These are phyloP conservation scores for Saccopteryx bilineata DNA, from an alignment of 2,113 vertebrate species.

Conservation along the genomic window DNA sequence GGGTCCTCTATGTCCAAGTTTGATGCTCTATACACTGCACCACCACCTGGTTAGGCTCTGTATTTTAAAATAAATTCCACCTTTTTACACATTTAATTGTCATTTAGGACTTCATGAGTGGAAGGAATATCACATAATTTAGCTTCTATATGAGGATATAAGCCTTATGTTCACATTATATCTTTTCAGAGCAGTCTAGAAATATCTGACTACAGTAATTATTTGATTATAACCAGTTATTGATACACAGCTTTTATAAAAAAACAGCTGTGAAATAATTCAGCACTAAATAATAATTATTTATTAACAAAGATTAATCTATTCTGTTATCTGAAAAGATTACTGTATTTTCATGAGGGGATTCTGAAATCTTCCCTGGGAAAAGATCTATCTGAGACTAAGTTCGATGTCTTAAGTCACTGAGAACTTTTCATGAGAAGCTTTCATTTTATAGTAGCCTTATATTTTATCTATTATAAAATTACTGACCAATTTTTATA, in stretches of 20 bases:
- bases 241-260: neutral
- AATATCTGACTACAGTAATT: neutral
- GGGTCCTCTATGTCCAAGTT: too few species aligned
- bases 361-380: neutral
- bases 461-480: neutral
- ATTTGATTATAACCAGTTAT: neutral
- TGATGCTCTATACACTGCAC: too few species aligned
- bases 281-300: neutral
- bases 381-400: neutral
- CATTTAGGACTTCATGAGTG: neutral
- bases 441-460: neutral
- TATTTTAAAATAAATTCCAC: neutral
- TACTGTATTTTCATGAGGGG: fast-evolving
- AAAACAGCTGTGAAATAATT: slow-evolving; percentile 41
- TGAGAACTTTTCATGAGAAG: neutral
- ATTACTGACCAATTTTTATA: neutral
- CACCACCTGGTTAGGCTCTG: too few species aligned
- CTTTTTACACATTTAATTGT: neutral
- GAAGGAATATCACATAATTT: neutral
- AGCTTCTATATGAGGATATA: neutral
- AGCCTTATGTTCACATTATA: neutral
- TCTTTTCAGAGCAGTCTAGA: neutral
- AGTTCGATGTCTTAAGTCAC: neutral
- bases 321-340: neutral
- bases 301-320: neutral